Conservation (phyloP, 2,113 vertebrate species). For the Gasterosteus aculeatus region DNA sequence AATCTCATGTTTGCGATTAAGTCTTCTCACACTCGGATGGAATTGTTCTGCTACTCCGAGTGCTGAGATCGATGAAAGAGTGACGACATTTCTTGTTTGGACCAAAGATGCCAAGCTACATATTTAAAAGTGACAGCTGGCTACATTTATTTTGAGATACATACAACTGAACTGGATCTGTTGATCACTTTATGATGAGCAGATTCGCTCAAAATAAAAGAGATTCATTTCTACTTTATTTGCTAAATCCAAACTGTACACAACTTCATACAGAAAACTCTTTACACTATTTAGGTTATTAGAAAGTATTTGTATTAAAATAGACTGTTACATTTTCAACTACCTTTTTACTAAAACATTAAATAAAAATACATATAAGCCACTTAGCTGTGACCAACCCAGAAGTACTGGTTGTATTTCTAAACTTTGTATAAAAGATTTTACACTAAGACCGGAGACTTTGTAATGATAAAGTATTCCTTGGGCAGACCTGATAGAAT, state of each 20-base stretch:
- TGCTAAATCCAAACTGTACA: neutral
- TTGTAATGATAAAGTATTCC: neutral
- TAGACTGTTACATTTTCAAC: neutral
- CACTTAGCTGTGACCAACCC: neutral
- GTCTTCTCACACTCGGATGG: neutral
- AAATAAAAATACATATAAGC: neutral
- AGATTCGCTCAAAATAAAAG: neutral
- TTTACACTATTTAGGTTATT: neutral
- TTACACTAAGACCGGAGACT: slow-evolving; percentile 4
- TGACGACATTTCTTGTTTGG: neutral
- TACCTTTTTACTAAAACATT: neutral
- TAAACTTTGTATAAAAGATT: neutral
- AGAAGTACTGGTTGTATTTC: neutral
- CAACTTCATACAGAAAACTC: slow-evolving; percentile 11
- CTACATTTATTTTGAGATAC: neutral
- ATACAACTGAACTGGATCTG: neutral
- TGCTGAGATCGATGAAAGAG: neutral
- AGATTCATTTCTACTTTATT: neutral
- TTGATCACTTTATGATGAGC: neutral
- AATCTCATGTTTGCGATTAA: neutral
- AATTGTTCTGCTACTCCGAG: neutral
- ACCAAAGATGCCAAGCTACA: neutral
- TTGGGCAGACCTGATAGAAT: neutral
- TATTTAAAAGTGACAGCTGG: neutral
- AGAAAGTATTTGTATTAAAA: slow-evolving; percentile 18